Conservation (phyloP, 2,113 vertebrate species). For the Pseudorasbora parva region DNA sequence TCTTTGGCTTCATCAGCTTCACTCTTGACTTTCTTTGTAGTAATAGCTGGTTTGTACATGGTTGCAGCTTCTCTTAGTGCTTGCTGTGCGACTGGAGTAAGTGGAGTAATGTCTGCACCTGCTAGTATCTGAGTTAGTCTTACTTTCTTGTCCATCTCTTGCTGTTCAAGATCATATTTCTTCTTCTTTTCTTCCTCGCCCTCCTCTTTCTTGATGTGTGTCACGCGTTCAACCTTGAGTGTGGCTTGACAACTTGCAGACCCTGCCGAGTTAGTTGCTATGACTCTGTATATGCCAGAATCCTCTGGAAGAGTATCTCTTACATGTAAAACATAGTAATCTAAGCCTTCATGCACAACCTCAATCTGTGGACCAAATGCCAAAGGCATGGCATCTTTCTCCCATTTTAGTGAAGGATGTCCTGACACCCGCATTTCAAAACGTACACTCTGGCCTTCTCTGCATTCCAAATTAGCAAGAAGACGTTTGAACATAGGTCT, state of each 20-base stretch:
- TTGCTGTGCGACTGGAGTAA: slow-evolving; percentile 88
- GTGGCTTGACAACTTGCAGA: slow-evolving; percentile 95
- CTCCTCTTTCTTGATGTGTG: slow-evolving; percentile 89
- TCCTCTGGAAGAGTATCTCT: slow-evolving; percentile 92
- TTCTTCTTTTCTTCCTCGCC: slow-evolving; percentile 81
- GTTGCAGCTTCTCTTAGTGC: slow-evolving; percentile 91
- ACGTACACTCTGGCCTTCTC: slow-evolving; percentile 89
- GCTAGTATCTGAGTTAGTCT: slow-evolving; percentile 91
- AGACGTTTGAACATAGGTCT: slow-evolving; percentile 99
- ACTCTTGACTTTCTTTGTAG: slow-evolving; percentile 88
- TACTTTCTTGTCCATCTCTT: slow-evolving; percentile 87
- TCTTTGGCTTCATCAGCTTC: slow-evolving; percentile 85
- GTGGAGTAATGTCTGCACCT: slow-evolving; percentile 80
- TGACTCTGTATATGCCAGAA: slow-evolving; percentile 94
- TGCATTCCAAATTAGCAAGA: slow-evolving; percentile 93
- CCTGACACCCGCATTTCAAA: slow-evolving; percentile 98
- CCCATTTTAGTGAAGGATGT: slow-evolving; percentile 89
- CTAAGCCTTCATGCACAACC: slow-evolving; percentile 93
- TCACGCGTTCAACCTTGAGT: slow-evolving; percentile 87
- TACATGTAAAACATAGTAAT: slow-evolving; percentile 94
- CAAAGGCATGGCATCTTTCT: slow-evolving; percentile 92
- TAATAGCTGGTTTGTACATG: slow-evolving; percentile 92
- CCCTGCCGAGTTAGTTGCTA: slow-evolving; percentile 94
- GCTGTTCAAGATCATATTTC: slow-evolving; percentile 77
- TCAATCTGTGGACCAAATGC: slow-evolving; percentile 92